phyloP scores from a whole-genome alignment of 2,797 vertebrate genomes.

The Hipposideros larvatus region DNA sequence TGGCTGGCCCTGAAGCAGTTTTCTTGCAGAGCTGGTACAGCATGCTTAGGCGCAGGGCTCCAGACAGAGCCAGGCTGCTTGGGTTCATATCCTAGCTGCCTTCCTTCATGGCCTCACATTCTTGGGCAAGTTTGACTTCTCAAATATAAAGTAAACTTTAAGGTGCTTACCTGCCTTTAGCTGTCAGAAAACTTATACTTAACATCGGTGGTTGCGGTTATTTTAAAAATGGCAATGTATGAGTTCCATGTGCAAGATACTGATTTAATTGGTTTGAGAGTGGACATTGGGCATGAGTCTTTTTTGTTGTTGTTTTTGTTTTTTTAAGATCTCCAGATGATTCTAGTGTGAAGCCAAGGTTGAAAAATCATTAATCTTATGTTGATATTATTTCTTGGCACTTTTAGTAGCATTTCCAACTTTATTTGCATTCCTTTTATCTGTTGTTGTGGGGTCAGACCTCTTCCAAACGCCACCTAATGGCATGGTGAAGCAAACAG shows the following conservation, averaged over 20 bases:
- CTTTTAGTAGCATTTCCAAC: not conserved
- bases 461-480: not conserved
- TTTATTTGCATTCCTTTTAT: not conserved
- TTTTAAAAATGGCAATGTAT: not conserved
- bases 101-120: not conserved
- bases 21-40: not conserved
- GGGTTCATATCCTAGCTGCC: not conserved
- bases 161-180: slow-evolving; percentile 15
- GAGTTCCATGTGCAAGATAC: not conserved
- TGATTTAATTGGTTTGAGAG: slow-evolving; percentile 24
- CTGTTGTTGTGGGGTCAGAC: slow-evolving; percentile 1
- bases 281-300: not conserved
- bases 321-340: not conserved
- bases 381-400: not conserved
- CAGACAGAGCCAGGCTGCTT: not conserved
- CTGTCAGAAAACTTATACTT: not conserved
- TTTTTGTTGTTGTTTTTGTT: not conserved
- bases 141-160: slow-evolving; percentile 22
- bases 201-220: not conserved
- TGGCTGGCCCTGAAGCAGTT: not conserved
- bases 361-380: not conserved
- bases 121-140: not conserved
- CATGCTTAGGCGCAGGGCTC: not conserved
- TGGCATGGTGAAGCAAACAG: not conserved
- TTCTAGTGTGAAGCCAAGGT: not conserved